Conservation (phyloP, 2,888 invertebrate species). For the Prosapia bicincta region DNA sequence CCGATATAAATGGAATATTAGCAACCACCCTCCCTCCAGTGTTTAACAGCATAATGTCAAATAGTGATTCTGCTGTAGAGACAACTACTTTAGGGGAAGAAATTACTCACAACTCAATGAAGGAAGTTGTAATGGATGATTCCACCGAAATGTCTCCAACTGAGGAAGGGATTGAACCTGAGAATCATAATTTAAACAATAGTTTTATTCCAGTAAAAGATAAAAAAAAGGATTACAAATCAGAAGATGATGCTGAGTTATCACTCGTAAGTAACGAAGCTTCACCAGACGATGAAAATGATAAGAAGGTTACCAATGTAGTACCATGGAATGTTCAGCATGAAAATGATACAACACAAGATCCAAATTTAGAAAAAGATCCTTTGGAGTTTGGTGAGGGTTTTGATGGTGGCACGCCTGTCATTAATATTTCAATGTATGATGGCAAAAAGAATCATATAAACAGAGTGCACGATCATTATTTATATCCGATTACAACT, state of each 20-base stretch:
- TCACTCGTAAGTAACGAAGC: background rate
- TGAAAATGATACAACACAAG: background rate
- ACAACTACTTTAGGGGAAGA: background rate
- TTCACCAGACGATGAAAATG: background rate
- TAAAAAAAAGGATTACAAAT: constrained; percentile 5
- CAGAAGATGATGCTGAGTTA: background rate
- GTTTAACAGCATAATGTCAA: background rate
- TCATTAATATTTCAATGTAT: constrained; percentile 26
- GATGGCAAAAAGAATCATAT: constrained; percentile 16
- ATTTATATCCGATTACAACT: background rate
- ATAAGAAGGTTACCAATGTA: background rate
- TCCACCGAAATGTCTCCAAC: background rate
- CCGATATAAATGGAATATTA: background rate
- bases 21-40: background rate
- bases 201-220: background rate
- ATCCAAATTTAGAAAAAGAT: constrained; percentile 15
- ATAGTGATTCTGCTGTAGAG: background rate
- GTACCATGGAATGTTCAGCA: background rate
- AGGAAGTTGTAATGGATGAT: background rate
- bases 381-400: constrained; percentile 28
- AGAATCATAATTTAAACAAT: background rate
- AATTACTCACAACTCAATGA: background rate
- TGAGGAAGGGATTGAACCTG: background rate
- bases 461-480: background rate
- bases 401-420: constrained; percentile 16